These are phyloP conservation scores for Hydrozoanthus tunicans DNA, from an alignment of 64 coral and sea anemone species.

Conservation along the genomic window DNA sequence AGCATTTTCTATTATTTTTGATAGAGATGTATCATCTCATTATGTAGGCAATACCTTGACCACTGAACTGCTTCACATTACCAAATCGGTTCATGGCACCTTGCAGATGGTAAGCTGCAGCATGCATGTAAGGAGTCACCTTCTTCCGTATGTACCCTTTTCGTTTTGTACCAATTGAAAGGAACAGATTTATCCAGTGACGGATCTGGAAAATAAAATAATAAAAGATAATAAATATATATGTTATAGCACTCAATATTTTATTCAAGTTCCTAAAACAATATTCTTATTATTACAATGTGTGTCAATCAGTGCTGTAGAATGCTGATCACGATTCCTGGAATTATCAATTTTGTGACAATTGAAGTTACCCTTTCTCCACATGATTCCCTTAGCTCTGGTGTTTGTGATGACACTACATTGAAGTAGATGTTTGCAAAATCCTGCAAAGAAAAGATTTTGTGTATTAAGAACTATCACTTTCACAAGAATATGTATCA, in stretches of 20 bases:
- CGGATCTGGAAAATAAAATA: constrained; percentile 34
- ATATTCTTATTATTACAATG: constrained; percentile 8
- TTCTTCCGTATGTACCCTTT: constrained; percentile 40
- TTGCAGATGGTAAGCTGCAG: constrained; percentile 15
- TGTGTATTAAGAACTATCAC: constrained; percentile 19
- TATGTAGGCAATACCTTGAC: constrained; percentile 44
- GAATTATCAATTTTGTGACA: constrained; percentile 1
- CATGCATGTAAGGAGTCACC: constrained; percentile 12
- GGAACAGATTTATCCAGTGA: constrained; percentile 44
- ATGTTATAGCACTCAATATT: constrained; percentile 1
- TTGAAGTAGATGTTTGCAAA: constrained; percentile 57
- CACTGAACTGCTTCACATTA: constrained; percentile 57
- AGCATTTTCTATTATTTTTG: neutral
- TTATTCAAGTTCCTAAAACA: neutral
- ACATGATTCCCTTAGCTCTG: constrained; percentile 48
- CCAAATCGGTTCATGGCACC: constrained; percentile 7
- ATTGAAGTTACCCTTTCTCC: constrained; percentile 40
- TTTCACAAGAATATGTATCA: neutral
- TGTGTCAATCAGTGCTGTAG: neutral
- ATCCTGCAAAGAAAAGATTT: constrained; percentile 9
- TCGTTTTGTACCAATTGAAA: constrained; percentile 1
- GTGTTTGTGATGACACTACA: constrained; percentile 20
- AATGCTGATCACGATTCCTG: neutral
- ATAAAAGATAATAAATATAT: constrained; percentile 1
- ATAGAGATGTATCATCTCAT: constrained; percentile 8